Percentiles rank a stretch among this genome's conserved stretches.
phyloP scores from a whole-genome alignment of 2,888 invertebrate genomes.

The Papilio demoleus region DNA sequence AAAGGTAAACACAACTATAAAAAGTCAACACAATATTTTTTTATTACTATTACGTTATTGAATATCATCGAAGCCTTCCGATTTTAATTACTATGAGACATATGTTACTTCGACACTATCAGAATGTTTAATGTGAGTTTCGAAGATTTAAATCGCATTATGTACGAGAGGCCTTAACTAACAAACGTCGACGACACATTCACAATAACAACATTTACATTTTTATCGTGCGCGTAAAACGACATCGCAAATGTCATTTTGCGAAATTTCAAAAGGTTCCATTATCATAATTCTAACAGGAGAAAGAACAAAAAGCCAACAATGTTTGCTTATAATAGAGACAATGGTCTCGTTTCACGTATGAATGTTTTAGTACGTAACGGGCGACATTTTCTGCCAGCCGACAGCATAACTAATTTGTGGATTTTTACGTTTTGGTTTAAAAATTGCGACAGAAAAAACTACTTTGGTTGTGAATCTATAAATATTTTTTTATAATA shows the following conservation, averaged over 20 bases:
- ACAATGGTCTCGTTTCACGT: slow-evolving; percentile 64
- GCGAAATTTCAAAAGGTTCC: slow-evolving; percentile 59
- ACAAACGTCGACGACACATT: slow-evolving; percentile 25
- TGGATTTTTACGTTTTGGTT: slow-evolving; percentile 14
- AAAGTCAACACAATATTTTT: no score
- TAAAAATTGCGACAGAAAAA: background rate
- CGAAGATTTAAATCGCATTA: background rate
- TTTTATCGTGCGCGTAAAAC: slow-evolving; percentile 43
- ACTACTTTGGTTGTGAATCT: background rate
- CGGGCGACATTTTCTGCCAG: slow-evolving; percentile 41
- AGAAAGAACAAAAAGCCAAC: slow-evolving; percentile 63
- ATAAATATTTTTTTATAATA: no score
- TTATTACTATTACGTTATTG: no score
- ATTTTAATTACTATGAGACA: no score
- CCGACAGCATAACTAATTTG: slow-evolving; percentile 22
- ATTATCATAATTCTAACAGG: slow-evolving; percentile 69
- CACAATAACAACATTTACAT: slow-evolving; percentile 39
- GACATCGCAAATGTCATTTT: slow-evolving; percentile 53
- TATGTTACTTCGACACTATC: no score
- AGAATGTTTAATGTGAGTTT: no score
- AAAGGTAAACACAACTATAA: no score
- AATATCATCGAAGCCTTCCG: no score
- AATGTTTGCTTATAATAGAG: slow-evolving; percentile 71
- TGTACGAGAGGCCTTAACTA: slow-evolving; percentile 13
- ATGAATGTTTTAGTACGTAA: slow-evolving; percentile 67